A percentile compares a stretch with the other conserved stretches of the same genome.
Conservation (phyloP, 2,888 invertebrate genomes). For the Ormyrus pomaceus region DNA sequence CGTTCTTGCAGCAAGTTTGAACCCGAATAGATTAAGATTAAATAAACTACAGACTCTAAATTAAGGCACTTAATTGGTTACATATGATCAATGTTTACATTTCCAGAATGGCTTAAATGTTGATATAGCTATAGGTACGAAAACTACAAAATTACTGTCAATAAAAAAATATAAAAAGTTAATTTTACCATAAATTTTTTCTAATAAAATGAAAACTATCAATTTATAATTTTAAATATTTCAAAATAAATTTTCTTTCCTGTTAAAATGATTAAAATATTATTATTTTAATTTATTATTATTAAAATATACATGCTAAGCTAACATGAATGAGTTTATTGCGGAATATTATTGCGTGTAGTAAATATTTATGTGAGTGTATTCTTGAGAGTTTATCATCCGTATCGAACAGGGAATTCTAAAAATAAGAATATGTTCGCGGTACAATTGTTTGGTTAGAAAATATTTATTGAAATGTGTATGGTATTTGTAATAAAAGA, state of each 20-base stretch:
- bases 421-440: background rate
- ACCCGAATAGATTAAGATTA: background rate
- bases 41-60: background rate
- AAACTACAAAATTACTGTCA: too few relatives aligned
- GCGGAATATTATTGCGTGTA: too few relatives aligned
- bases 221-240: too few relatives aligned
- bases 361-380: background rate
- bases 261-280: too few relatives aligned
- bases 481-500: background rate
- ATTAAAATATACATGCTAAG: too few relatives aligned
- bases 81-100: conserved; percentile 18
- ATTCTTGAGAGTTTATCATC: conserved; percentile 21
- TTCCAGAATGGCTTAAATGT: background rate
- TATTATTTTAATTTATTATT: too few relatives aligned
- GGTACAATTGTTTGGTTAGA: background rate
- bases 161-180: too few relatives aligned
- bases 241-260: too few relatives aligned
- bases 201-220: too few relatives aligned
- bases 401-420: conserved; percentile 7
- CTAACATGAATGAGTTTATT: too few relatives aligned
- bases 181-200: too few relatives aligned
- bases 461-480: background rate
- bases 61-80: conserved; percentile 17
- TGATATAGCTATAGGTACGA: background rate
- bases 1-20: background rate